Conservation (phyloP, 2,797 vertebrate species). For the Vultur gryphus region DNA sequence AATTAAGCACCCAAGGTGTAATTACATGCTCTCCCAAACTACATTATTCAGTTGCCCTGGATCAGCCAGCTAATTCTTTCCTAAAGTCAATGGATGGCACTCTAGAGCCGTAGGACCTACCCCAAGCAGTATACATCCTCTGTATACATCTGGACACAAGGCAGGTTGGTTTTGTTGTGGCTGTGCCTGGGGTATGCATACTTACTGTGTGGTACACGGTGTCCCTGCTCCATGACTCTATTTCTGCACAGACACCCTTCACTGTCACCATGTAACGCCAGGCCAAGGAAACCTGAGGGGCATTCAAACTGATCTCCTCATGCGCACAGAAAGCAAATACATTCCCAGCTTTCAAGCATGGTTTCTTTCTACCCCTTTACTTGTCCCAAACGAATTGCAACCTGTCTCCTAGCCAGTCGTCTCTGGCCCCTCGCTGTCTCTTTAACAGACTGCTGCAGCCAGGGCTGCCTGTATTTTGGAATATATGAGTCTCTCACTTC, state of each 20-base stretch:
- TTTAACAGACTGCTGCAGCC: background rate
- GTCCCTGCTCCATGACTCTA: background rate
- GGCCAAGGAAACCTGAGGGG: background rate
- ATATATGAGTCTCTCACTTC: background rate
- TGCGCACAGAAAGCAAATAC: background rate
- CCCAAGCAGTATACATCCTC: background rate
- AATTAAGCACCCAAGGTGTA: background rate
- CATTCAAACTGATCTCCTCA: background rate
- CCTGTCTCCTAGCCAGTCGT: background rate
- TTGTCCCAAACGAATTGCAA: background rate
- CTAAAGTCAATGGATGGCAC: accelerated
- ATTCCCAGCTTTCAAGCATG: background rate
- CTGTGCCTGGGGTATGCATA: background rate
- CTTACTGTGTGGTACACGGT: accelerated
- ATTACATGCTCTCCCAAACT: background rate
- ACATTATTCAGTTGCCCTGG: background rate
- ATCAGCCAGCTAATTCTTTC: background rate
- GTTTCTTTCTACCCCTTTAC: background rate
- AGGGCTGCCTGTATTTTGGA: background rate
- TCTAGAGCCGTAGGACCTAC: accelerated
- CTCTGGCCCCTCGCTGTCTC: background rate
- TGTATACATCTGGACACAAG: accelerated
- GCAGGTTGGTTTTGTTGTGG: background rate
- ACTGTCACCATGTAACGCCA: accelerated
- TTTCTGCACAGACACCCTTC: background rate